phyloP scores from a whole-genome alignment of 2,797 vertebrate species.

The Danio kyathit region DNA sequence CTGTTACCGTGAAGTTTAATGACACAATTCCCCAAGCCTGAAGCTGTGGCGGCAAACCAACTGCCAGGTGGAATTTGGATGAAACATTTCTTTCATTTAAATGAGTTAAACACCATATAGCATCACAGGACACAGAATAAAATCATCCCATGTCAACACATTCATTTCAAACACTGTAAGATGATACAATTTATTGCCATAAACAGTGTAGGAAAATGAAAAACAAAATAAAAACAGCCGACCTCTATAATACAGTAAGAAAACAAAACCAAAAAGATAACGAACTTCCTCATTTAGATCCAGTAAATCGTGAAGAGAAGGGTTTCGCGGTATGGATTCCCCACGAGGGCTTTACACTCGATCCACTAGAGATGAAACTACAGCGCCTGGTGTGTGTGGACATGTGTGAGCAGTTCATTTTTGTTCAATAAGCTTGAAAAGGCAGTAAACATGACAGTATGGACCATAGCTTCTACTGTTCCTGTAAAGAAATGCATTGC shows the following conservation, averaged over 20 bases:
- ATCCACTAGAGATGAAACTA: constrained; percentile 59
- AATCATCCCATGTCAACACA: constrained; percentile 64
- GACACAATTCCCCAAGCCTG: neutral
- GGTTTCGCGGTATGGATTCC: constrained; percentile 57
- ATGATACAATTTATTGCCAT: constrained; percentile 84
- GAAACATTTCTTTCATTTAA: neutral
- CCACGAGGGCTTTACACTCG: constrained; percentile 58
- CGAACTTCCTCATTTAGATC: constrained; percentile 59
- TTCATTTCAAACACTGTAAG: constrained; percentile 68
- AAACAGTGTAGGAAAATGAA: constrained; percentile 77
- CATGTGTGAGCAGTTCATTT: constrained; percentile 52
- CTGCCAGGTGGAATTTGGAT: neutral
- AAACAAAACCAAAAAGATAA: constrained; percentile 57
- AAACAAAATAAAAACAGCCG: constrained; percentile 73
- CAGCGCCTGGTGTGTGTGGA: constrained; percentile 51
- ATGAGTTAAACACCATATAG: neutral
- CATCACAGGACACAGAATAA: constrained; percentile 18
- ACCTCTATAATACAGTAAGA: constrained; percentile 74
- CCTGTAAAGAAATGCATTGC: constrained; percentile 57
- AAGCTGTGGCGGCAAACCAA: neutral
- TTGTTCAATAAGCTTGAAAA: constrained; percentile 62
- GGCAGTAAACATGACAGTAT: constrained; percentile 56
- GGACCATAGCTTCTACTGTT: constrained; percentile 43
- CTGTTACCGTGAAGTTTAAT: neutral
- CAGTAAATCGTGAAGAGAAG: constrained; percentile 68